Conservation (phyloP, 2,113 vertebrate species). For the Ornithorhynchus anatinus region DNA sequence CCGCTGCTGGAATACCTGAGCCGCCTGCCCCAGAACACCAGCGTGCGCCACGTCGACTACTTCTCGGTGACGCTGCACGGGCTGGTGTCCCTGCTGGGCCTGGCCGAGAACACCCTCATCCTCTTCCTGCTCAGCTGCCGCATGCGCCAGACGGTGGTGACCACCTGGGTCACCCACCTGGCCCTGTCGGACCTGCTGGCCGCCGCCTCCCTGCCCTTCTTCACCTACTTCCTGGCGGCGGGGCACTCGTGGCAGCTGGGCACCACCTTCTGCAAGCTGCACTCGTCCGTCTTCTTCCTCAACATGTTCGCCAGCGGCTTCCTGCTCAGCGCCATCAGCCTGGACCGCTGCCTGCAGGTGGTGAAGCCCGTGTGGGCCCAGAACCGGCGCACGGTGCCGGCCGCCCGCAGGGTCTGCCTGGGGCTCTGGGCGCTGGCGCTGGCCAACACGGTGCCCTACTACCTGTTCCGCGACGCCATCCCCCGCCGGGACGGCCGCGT, state of each 20-base stretch:
- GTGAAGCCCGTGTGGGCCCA: slow-evolving; percentile 73
- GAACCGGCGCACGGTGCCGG: slow-evolving; percentile 57
- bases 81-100: slow-evolving; percentile 67
- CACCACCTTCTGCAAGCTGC: slow-evolving; percentile 68
- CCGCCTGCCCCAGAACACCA: neutral
- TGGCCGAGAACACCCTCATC: slow-evolving; percentile 73
- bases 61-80: slow-evolving; percentile 66
- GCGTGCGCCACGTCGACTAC: slow-evolving; percentile 52
- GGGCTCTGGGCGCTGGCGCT: slow-evolving; percentile 67
- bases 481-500: slow-evolving; percentile 25
- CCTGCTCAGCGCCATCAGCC: slow-evolving; percentile 73
- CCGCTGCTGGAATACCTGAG: slow-evolving; percentile 44
- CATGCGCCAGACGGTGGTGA: slow-evolving; percentile 70
- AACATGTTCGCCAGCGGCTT: slow-evolving; percentile 80
- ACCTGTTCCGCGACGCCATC: slow-evolving; percentile 67
- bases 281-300: slow-evolving; percentile 74
- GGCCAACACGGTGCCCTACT: slow-evolving; percentile 69
- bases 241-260: slow-evolving; percentile 73
- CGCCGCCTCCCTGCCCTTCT: slow-evolving; percentile 67
- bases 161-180: slow-evolving; percentile 78
- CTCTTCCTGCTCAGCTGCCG: slow-evolving; percentile 67
- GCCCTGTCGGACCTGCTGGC: slow-evolving; percentile 74
- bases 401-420: slow-evolving; percentile 55
- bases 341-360: slow-evolving; percentile 76
- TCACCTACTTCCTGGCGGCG: slow-evolving; percentile 68